Base-by-base conservation (phyloP, 1,140 invertebrate species). In the Drosophila biarmipes region DNA sequence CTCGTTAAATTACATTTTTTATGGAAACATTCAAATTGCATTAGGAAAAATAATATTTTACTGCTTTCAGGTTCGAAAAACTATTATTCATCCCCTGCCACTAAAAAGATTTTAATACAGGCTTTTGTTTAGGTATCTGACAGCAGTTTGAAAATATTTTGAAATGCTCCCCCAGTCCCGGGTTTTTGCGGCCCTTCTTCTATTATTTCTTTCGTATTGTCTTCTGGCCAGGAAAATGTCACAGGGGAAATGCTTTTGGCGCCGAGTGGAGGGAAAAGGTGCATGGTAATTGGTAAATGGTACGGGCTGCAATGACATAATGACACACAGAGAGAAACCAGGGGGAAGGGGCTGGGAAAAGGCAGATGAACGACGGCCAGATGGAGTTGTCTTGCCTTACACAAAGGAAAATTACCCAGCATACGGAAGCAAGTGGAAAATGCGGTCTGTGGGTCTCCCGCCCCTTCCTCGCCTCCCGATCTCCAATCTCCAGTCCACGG, bases 381-480 rank as follows among this genome's bases (percentile, higher is more conserved):
- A 49, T 57, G 68, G 15, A 69, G 52, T 38, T 68, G 62, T 71
- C 51, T 24, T 19, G 48, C 40, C 45, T 56, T 37, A 62, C 21
- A 78, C 63, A 73, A 75, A 79, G 58, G 58, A 59, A 85, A 84
- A 84, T 74, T 35, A 62, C 55, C 45, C 66, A 45, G 56, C 40
- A 73, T 54, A 84, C 80, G 80, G 77, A 85, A 85, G 80, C 61
- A 54, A 62, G 48, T 57, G 62, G 49, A 67, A 61, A 78, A 61
- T 54, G 58, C 67, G 59, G 59, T 67, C 69, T 66, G 55, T 62
- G 73, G 62, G 72, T 49, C 46, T 57, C 52, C 10, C 15, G 27
- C n/a, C 19, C n/a, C 49, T 12, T 34, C 12, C 10, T 24, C 24
- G 24, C 12, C 46, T 10, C 31, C 7, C 19, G 15, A 17, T 24